phyloP scores from a whole-genome alignment of 92 coral and sea anemone species.

The Parazoanthus atlanticus region DNA sequence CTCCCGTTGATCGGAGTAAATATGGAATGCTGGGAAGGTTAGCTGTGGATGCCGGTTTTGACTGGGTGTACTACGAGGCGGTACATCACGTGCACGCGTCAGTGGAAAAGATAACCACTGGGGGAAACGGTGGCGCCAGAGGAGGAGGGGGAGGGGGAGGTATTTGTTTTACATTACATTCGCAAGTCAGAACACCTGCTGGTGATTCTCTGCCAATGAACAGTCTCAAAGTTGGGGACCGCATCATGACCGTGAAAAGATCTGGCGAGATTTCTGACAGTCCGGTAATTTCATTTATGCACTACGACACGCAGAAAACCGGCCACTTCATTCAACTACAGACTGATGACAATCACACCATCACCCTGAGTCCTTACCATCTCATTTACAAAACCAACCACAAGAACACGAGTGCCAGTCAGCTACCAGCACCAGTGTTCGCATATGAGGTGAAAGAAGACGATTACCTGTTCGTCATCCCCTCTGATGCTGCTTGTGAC shows the following conservation, averaged over 20 bases:
- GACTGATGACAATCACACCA: conserved; percentile 51
- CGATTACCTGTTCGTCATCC: conserved; percentile 60
- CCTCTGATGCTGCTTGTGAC: conserved; percentile 59
- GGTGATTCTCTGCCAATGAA: conserved; percentile 61
- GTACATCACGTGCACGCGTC: conserved; percentile 78
- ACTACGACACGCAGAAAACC: conserved; percentile 58
- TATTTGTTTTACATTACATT: conserved; percentile 79
- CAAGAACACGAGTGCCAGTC: conserved; percentile 33
- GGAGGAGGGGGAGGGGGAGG: conserved; percentile 31
- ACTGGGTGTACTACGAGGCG: conserved; percentile 81
- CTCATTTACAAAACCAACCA: conserved; percentile 67
- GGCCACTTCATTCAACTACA: conserved; percentile 67
- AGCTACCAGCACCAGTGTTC: conserved; percentile 12
- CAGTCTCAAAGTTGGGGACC: conserved; percentile 75
- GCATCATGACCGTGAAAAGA: conserved; percentile 65
- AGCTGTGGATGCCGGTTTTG: conserved; percentile 92
- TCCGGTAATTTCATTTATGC: conserved; percentile 79
- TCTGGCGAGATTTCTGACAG: conserved; percentile 70
- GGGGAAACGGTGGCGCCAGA: neutral
- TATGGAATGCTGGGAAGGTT: conserved; percentile 79
- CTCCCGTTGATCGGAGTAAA: conserved; percentile 69
- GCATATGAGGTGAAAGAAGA: conserved; percentile 55
- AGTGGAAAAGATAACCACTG: neutral
- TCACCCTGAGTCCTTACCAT: conserved; percentile 74
- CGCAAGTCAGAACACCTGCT: conserved; percentile 60